Percentiles rank a stretch among this genome's conserved stretches.
Evolutionary conservation across 2,113 vertebrate species (phyloP).

Genomic region (Polypterus senegalus): DNA sequence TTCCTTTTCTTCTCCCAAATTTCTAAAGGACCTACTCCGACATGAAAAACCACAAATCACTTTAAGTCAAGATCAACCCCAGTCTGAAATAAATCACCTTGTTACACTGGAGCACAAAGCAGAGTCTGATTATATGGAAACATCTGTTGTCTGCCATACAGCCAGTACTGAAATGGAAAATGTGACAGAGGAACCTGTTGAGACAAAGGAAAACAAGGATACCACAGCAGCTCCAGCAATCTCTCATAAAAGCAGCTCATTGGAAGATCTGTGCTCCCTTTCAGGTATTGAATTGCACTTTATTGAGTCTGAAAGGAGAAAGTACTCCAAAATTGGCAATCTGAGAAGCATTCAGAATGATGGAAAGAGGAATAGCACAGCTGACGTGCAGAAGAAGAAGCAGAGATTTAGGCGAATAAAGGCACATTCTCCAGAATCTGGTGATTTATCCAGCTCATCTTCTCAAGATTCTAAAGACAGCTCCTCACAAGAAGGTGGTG

Average conservation of each 20-base stretch:
- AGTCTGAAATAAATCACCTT: too few species aligned
- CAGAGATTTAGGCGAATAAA: constrained; percentile 34
- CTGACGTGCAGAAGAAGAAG: constrained; percentile 29
- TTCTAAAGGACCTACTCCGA: too few species aligned
- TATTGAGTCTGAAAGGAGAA: constrained; percentile 8
- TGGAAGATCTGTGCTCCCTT: constrained; percentile 1
- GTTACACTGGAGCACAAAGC: too few species aligned
- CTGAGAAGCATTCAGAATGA: neutral
- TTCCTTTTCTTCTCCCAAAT: too few species aligned
- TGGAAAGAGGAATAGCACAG: neutral
- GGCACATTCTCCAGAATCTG: constrained; percentile 16
- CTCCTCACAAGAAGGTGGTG: constrained; percentile 33
- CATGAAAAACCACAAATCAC: too few species aligned
- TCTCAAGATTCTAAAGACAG: constrained; percentile 42
- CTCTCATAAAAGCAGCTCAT: constrained; percentile 1
- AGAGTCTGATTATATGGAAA: too few species aligned
- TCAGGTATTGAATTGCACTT: constrained; percentile 2
- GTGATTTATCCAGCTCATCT: constrained; percentile 16
- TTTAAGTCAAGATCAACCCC: too few species aligned
- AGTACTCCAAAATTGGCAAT: constrained; percentile 2
- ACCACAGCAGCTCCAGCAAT: neutral
- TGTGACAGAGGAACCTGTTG: too few species aligned
- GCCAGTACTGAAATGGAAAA: too few species aligned
- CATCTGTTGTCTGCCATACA: too few species aligned
- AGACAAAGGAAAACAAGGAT: too few species aligned